phyloP scores from a whole-genome alignment of 23 tunicate genomes.

The Clavelina lepadiformis region DNA sequence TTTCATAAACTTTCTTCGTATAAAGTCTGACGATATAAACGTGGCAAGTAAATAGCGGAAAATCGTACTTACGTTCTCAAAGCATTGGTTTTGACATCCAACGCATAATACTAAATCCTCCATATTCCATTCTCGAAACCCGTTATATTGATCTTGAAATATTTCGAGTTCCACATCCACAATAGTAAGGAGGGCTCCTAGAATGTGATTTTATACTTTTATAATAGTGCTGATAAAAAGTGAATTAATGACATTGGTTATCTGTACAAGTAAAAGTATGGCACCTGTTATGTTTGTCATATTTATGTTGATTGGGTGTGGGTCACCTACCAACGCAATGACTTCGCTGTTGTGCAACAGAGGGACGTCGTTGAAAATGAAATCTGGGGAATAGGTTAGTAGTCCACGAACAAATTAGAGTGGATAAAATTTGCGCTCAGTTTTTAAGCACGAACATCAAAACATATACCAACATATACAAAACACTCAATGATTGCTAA shows the following conservation, averaged over 20 bases:
- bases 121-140: conserved; percentile 77
- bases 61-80: conserved; percentile 19
- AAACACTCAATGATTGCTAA: conserved; percentile 1
- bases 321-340: not conserved
- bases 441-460: not conserved
- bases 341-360: not conserved
- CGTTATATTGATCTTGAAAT: conserved; percentile 79
- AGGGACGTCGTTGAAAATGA: not conserved
- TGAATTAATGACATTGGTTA: too few relatives aligned
- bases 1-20: too few relatives aligned
- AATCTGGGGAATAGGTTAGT: too few relatives aligned
- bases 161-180: conserved; percentile 61
- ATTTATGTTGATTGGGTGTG: not conserved
- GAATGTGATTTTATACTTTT: not conserved
- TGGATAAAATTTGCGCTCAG: too few relatives aligned
- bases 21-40: too few relatives aligned
- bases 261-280: too few relatives aligned
- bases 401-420: too few relatives aligned
- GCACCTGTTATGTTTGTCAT: not conserved
- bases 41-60: not conserved
- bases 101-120: conserved; percentile 54
- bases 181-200: not conserved
- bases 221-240: not conserved
- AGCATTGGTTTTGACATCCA: conserved; percentile 41
- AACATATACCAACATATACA: not conserved